phyloP scores from a whole-genome alignment of 2,113 vertebrate species.

The Emydocephalus ijimae region DNA sequence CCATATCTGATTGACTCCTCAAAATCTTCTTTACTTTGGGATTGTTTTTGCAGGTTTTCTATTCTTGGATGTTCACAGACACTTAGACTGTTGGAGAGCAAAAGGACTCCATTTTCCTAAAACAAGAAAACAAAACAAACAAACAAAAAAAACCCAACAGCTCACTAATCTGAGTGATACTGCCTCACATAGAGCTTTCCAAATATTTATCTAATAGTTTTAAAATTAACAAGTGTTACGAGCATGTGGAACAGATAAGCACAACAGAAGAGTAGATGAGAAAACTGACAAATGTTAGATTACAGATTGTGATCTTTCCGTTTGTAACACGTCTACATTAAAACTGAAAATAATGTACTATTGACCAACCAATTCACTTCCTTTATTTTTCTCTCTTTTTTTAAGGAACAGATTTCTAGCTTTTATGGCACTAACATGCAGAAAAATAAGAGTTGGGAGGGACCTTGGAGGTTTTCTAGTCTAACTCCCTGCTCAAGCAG shows the following conservation, averaged over 20 bases:
- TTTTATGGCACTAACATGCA: background rate
- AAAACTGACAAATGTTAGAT: background rate
- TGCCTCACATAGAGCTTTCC: background rate
- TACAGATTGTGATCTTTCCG: background rate
- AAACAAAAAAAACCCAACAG: background rate
- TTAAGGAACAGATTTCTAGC: background rate
- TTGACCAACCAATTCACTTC: background rate
- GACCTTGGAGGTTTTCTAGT: background rate
- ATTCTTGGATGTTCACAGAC: conserved; percentile 72
- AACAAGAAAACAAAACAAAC: conserved; percentile 40
- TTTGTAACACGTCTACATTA: background rate
- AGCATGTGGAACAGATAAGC: background rate
- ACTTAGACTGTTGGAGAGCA: conserved; percentile 75
- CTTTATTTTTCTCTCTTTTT: background rate
- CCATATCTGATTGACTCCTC: conserved; percentile 69
- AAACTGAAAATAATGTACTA: background rate
- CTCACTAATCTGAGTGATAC: background rate
- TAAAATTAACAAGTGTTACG: background rate
- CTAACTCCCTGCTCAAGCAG: no score
- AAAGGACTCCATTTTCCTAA: conserved; percentile 67
- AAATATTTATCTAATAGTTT: background rate
- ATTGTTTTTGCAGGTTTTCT: conserved; percentile 59
- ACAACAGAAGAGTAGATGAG: background rate
- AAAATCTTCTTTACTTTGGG: conserved; percentile 43
- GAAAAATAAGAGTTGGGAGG: background rate